Percentiles rank a stretch among this genome's conserved stretches.
phyloP scores from a whole-genome alignment of 2,888 invertebrate genomes.

The Pemphredon lugubris region DNA sequence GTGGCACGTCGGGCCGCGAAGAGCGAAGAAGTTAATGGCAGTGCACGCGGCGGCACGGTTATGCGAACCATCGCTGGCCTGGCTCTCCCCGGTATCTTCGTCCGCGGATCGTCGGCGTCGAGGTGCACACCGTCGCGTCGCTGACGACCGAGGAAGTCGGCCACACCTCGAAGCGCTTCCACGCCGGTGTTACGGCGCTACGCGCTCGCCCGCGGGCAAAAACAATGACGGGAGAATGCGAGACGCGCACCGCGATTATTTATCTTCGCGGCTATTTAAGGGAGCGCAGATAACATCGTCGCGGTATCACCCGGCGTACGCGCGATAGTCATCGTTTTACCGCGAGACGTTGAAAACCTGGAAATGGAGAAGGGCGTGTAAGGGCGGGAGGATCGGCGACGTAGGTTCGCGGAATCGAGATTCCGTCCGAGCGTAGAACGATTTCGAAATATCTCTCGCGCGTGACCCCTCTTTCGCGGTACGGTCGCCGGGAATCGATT shows the following conservation, averaged over 20 bases:
- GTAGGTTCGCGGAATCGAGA: too few relatives aligned
- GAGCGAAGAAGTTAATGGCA: constrained; percentile 19
- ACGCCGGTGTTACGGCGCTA: constrained; percentile 2
- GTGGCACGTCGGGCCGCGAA: background rate
- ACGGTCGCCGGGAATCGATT: constrained; percentile 53
- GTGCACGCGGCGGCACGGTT: constrained; percentile 1
- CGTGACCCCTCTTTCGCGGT: constrained; percentile 43
- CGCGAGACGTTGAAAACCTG: constrained; percentile 32
- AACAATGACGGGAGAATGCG: too few relatives aligned
- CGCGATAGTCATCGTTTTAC: too few relatives aligned
- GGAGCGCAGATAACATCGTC: background rate
- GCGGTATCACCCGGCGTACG: background rate
- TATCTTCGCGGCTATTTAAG: background rate
- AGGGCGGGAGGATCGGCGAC: too few relatives aligned
- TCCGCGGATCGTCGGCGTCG: background rate
- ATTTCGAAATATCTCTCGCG: background rate
- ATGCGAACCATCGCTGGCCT: background rate
- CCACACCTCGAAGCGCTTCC: constrained; percentile 45
- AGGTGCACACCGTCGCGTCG: too few relatives aligned
- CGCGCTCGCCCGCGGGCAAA: too few relatives aligned
- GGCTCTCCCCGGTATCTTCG: background rate
- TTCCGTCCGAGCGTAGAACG: too few relatives aligned
- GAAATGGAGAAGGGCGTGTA: too few relatives aligned
- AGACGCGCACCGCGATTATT: too few relatives aligned
- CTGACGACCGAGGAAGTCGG: constrained; percentile 30